Base-by-base conservation (phyloP, 2,888 invertebrate species). In the Cephus pulcher region DNA sequence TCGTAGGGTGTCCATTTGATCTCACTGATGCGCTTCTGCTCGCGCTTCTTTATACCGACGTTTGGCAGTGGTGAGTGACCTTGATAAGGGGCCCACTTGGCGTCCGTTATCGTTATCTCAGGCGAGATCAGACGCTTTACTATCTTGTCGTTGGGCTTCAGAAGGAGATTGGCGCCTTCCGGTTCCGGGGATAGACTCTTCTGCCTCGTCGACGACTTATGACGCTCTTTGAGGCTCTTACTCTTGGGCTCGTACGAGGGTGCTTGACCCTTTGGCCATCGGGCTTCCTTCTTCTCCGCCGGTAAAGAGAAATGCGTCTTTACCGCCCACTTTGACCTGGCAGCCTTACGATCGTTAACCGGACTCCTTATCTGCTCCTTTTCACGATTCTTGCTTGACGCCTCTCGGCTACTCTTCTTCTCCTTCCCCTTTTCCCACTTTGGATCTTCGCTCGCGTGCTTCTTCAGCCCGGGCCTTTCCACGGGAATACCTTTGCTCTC, bases 121-220 rank as follows among this genome's bases (percentile, higher is more conserved):
- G 91, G 91, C 4, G 91, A 91, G 80, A 91, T 88, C 15, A 91
- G 84, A 71, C 90, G 82, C 34, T 89, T 87, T 0, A 91, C 87
- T 12, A 90, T 82, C 3, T 90, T 86, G 76, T 88, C 90, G 76
- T 91, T 89, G 30, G 90, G 76, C 11, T 86, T 84, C 79, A 74
- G 84, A 11, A 84, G 78, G 30, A 90, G 78, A 4, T 33, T 70
- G 32, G 70, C 6, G 0, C 89, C 89, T 80, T 90, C 90, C 12
- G 91, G 91, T 34, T 91, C 91, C 11, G 91, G 91, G 1, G 91
- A 91, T 81, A 91, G 85, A 81, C 91, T 91, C 40, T 90, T 87
- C 40, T 90, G 85, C 11, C 35, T 34, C 12, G 70, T 30, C 78
- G 91, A 90, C 80, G 90, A 89, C 82, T 89, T 90, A 0, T 88